Base-by-base conservation (phyloP, 2,888 invertebrate genomes). In the Unio pictorum region DNA sequence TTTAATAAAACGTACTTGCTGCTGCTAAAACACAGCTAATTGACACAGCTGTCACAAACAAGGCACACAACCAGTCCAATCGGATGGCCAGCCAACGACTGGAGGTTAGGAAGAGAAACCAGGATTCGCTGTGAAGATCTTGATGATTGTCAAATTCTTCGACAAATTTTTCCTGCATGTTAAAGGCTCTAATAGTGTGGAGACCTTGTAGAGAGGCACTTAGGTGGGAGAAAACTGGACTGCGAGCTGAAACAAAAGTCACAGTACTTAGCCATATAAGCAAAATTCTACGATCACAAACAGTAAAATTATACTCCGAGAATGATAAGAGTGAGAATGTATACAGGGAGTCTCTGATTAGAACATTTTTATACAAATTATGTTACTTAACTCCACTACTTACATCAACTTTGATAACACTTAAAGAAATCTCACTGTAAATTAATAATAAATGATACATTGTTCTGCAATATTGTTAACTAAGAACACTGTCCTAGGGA, bases 21-120 rank as follows among this genome's bases (percentile, higher is more conserved):
- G 93, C 92, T 65, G 94, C 91, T 0, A 95, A 88, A 69, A 98
- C 93, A 90, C 96, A 96, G 84, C 95, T 95, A 82, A 96, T 91
- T 0, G 97, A 95, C 0, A 98, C 96, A 62, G 95, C 89, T 0
- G 93, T 93, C 73, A 98, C 95, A 90, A 97, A 98, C 4, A 95
- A 76, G 0, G 95, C 93, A 87, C 97, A 97, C 66, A 96, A 93
- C 77, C 95, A 92, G 88, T 99, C 99, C 83, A 98, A 91, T 93
- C 95, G 95, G 86, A 96, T 95, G 0, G 97, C 98, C 87, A 99
- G 97, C 80, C 98, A 97, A 73, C 97, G 93, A 28, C 95, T 95
- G 11, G 95, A 94, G 0, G 95, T 93, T 67, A 98, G 93, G 89
- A 96, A 97, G 84, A 96, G 92, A 87, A 94, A 97, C 94, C 96